Evolutionary conservation across 2,113 vertebrate species (phyloP).

Genomic region (Helogale parvula): DNA sequence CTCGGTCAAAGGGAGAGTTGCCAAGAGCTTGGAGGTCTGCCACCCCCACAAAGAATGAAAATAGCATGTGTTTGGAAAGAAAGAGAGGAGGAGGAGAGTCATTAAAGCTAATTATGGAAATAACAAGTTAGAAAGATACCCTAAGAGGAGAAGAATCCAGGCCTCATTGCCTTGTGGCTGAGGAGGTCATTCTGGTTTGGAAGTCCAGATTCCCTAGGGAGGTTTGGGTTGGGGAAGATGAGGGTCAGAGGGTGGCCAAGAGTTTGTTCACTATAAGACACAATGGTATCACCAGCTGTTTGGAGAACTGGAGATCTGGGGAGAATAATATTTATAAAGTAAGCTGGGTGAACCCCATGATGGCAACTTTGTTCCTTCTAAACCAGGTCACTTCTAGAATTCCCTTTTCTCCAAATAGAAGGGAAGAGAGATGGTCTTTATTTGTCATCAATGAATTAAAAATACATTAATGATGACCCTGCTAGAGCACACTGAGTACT

Average conservation of each 20-base stretch:
- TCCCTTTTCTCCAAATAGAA: background rate
- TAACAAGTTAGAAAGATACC: background rate
- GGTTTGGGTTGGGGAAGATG: background rate
- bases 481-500: background rate
- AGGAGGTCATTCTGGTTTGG: background rate
- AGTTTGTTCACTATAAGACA: background rate
- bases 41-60: slow-evolving; percentile 64
- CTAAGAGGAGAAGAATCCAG: slow-evolving; percentile 58
- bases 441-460: background rate
- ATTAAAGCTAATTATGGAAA: slow-evolving; percentile 76
- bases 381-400: background rate
- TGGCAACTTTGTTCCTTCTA: background rate
- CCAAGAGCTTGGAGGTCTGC: slow-evolving; percentile 56
- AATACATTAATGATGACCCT: background rate
- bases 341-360: background rate
- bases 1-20: background rate
- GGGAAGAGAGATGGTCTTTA: background rate
- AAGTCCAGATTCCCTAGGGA: slow-evolving; percentile 15
- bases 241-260: background rate
- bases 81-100: slow-evolving; percentile 35
- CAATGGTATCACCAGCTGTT: background rate
- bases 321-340: slow-evolving; percentile 63
- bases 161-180: background rate
- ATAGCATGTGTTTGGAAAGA: slow-evolving; percentile 66
- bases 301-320: background rate